phyloP scores from a whole-genome alignment of 2,888 invertebrate species.

The Melipona beecheii region DNA sequence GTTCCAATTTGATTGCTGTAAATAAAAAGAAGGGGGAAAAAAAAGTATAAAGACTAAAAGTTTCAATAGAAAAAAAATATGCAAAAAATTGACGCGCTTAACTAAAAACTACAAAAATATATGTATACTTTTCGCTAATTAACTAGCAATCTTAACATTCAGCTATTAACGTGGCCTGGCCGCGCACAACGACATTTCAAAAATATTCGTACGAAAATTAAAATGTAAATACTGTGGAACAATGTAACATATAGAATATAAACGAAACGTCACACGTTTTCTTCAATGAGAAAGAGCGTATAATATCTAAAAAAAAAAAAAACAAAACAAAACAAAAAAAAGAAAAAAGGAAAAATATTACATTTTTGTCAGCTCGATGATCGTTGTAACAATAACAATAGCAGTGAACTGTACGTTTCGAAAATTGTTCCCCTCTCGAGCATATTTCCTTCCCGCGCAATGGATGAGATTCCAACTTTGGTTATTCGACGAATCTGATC shows the following conservation, averaged over 20 bases:
- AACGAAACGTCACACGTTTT: constrained; percentile 21
- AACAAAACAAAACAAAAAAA: no score
- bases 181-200: constrained; percentile 20
- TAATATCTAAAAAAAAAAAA: background rate
- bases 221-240: constrained; percentile 51
- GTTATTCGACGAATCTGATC: background rate
- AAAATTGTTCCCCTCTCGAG: constrained; percentile 2
- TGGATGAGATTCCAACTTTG: constrained; percentile 8
- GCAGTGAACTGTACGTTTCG: constrained; percentile 5
- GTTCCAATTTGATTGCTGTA: constrained; percentile 1
- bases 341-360: background rate
- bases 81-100: constrained; percentile 7
- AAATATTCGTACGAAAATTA: constrained; percentile 53
- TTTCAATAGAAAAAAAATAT: constrained; percentile 13
- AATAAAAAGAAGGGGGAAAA: background rate
- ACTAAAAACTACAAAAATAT: constrained; percentile 47
- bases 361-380: constrained; percentile 55
- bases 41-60: background rate
- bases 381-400: constrained; percentile 23
- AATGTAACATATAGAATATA: constrained; percentile 24
- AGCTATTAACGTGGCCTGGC: constrained; percentile 26
- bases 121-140: constrained; percentile 34
- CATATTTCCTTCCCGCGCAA: background rate
- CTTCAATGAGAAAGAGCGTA: constrained; percentile 2
- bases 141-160: constrained; percentile 38